Base-by-base conservation (phyloP, 2,113 vertebrate species). In the Apodemus speciosus region DNA sequence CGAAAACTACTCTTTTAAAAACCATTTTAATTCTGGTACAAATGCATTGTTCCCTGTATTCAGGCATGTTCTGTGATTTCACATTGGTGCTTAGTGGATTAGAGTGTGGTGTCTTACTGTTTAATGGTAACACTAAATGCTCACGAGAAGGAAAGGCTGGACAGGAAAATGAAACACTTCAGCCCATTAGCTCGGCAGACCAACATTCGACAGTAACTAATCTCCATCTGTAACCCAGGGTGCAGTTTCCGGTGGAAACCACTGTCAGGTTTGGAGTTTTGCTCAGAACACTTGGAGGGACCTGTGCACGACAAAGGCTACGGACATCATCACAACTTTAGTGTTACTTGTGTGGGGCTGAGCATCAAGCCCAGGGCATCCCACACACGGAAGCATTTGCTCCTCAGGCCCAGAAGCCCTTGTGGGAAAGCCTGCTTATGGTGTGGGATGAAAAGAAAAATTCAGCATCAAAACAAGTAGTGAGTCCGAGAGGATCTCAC, bases 41-140 rank as follows among this genome's bases (percentile, higher is more conserved):
- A 40, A 96, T 94, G 58, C 25, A 46, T 46, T 46, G n/a, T 32
- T 16, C 76, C 90, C 4, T 4, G 84, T 87, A 60, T 95, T 96
- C 62, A 96, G 91, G 90, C 90, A 96, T 96, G 94, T n/a, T 90
- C 46, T 93, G 9, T 1, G 62, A 91, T n/a, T 83, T 94, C 88
- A 58, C 38, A 81, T 66, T 83, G 10, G 30, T 69, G 95, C 97
- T 66, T 91, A 85, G 23, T 90, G 25, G 79, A 14, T 30, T 2
- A 62, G 60, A 88, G 87, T 27, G n/a, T 93, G 56, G 83, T 76
- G 56, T 76, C 86, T 76, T 85, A 81, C 38, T 66, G 38, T 93
- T 92, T 85, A 30, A 64, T 7, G 2, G 20, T 21, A 66, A 46
- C 16, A 64, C 13, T 35, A 64, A 66, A 35, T 85, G 32, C 10